These are phyloP conservation scores for Corythaeola cristata DNA, from an alignment of 2,113 vertebrate species.

Conservation along the genomic window DNA sequence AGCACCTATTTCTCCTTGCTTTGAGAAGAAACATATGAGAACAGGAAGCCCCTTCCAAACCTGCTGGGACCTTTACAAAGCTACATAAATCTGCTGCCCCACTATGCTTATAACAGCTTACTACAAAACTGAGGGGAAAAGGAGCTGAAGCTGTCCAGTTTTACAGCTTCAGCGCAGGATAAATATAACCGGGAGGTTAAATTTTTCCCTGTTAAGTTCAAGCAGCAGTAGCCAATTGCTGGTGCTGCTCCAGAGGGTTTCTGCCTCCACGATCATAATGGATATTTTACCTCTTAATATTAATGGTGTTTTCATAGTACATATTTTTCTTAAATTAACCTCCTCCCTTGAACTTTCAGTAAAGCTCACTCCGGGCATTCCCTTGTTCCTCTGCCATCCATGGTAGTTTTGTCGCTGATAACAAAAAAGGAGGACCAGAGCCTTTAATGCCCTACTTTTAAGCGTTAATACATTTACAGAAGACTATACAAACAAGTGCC, in stretches of 20 bases:
- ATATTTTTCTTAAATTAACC: neutral
- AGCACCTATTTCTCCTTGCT: neutral
- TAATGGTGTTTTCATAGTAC: neutral
- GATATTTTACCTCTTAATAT: neutral
- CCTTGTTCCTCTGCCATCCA: neutral
- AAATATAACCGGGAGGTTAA: neutral
- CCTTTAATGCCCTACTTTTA: conserved; percentile 42
- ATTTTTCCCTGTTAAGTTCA: neutral
- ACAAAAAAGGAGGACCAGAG: neutral
- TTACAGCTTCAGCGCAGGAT: neutral
- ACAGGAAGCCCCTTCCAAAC: neutral
- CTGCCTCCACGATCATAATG: neutral
- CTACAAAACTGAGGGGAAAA: neutral
- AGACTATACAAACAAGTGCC: conserved; percentile 36
- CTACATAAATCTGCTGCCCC: neutral
- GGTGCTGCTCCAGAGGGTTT: neutral
- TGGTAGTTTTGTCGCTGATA: neutral
- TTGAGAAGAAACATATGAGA: neutral
- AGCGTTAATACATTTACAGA: conserved; percentile 25
- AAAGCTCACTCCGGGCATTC: neutral
- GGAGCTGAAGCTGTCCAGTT: neutral
- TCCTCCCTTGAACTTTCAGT: neutral
- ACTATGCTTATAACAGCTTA: neutral
- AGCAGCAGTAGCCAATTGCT: neutral
- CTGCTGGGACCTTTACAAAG: neutral